Evolutionary conservation across 2,113 vertebrate species (phyloP).

Genomic region (Potamarius usumacintae): DNA sequence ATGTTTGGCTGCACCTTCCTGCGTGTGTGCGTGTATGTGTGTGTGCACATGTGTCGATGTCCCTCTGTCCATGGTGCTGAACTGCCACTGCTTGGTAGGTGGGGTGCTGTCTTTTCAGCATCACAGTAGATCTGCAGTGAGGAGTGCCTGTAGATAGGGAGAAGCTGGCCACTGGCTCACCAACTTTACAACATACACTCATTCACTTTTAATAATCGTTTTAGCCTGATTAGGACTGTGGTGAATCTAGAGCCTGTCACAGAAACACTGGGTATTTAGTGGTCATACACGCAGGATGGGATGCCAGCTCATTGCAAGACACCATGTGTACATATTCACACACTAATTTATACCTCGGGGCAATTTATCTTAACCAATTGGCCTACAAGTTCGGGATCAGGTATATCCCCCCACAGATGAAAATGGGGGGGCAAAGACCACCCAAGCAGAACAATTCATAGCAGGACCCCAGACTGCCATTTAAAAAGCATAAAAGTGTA

Average conservation of each 20-base stretch:
- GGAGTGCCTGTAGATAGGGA: too few species aligned
- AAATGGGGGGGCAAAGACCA: not conserved
- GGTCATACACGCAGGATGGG: not conserved
- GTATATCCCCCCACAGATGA: not conserved
- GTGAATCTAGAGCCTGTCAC: not conserved
- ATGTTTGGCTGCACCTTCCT: too few species aligned
- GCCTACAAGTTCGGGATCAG: not conserved
- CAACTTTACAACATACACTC: too few species aligned
- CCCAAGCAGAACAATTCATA: constrained; percentile 30
- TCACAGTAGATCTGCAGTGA: too few species aligned
- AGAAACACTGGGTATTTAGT: not conserved
- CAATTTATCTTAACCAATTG: not conserved
- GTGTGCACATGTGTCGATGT: too few species aligned
- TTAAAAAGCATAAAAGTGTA: constrained; percentile 66
- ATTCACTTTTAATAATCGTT: not conserved
- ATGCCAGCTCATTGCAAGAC: not conserved
- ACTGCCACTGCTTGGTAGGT: too few species aligned
- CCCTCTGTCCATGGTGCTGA: too few species aligned
- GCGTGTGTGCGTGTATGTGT: too few species aligned
- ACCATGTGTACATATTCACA: not conserved
- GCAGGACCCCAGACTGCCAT: constrained; percentile 2
- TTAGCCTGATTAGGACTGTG: not conserved
- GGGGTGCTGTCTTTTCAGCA: too few species aligned
- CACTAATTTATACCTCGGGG: not conserved
- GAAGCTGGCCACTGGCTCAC: too few species aligned